These are phyloP conservation scores for Lithophane ornitopus DNA, from an alignment of 2,888 invertebrate species.

Conservation along the genomic window DNA sequence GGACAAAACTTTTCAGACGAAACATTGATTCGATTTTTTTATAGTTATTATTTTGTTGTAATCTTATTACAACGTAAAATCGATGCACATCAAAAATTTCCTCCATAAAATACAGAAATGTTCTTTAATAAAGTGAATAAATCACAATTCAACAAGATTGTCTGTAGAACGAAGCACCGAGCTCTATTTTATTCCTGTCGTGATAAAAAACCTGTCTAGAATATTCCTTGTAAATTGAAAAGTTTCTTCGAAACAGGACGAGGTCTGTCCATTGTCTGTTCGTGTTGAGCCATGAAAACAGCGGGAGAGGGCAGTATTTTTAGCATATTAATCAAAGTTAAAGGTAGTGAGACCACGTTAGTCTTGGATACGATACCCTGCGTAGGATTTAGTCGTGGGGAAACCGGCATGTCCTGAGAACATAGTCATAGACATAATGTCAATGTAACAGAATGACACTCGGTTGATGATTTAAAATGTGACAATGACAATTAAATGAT, in stretches of 20 bases:
- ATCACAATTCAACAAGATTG: conserved; percentile 48
- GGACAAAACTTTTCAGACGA: not conserved
- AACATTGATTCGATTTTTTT: not conserved
- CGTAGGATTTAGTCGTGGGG: not conserved
- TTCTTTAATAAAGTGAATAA: conserved; percentile 44
- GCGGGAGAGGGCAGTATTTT: not conserved
- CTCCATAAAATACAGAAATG: conserved; percentile 8
- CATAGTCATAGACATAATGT: no score
- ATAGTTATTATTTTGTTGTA: not conserved
- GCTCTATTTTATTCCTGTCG: conserved; percentile 40
- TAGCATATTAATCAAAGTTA: not conserved
- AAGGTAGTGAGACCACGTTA: not conserved
- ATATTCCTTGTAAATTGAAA: conserved; percentile 69
- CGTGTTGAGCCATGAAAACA: conserved; percentile 25
- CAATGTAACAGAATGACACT: no score
- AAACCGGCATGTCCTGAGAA: no score
- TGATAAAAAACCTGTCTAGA: conserved; percentile 52
- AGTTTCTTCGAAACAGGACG: conserved; percentile 62
- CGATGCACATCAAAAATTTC: conserved; percentile 8
- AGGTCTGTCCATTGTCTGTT: conserved; percentile 38
- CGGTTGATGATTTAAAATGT: no score
- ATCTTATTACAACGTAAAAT: conserved; percentile 3
- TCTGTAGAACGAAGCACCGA: conserved; percentile 25
- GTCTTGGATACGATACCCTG: not conserved
- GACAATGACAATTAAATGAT: no score